Conservation (phyloP, 2,888 invertebrate genomes). For the Pasiphila rectangulata region DNA sequence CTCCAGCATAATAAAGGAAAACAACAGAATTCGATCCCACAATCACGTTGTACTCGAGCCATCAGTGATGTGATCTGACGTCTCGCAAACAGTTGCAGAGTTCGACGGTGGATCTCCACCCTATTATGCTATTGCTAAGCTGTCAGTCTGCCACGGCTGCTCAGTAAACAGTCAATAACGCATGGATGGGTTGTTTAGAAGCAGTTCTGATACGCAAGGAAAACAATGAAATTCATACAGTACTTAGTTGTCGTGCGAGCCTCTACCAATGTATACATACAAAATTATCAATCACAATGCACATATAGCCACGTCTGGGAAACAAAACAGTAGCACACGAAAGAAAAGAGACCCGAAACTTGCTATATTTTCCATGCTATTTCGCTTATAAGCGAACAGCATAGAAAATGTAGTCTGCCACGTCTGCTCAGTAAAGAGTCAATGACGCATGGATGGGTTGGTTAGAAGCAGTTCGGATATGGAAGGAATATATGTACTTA, state of each 20-base stretch:
- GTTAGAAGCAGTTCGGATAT: slow-evolving; percentile 1
- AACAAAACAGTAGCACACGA: too few species aligned
- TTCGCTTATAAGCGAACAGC: too few species aligned
- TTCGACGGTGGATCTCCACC: slow-evolving; percentile 14
- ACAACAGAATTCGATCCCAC: not conserved
- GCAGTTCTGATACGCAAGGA: slow-evolving; percentile 1
- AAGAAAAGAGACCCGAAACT: too few species aligned
- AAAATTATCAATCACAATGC: too few species aligned
- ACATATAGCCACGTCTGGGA: too few species aligned
- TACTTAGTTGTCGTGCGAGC: too few species aligned
- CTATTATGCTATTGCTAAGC: slow-evolving; percentile 40
- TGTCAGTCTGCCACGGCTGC: slow-evolving; percentile 36
- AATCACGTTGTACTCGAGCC: slow-evolving; percentile 3
- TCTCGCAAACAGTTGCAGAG: slow-evolving; percentile 9
- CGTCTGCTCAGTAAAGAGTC: slow-evolving; percentile 24
- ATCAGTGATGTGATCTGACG: slow-evolving; percentile 11
- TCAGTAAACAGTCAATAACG: slow-evolving; percentile 18
- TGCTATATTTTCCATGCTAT: too few species aligned
- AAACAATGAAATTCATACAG: not conserved
- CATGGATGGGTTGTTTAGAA: slow-evolving; percentile 4
- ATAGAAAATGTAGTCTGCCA: too few species aligned
- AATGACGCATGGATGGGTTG: slow-evolving; percentile 8
- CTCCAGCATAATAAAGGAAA: not conserved
- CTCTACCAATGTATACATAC: too few species aligned
- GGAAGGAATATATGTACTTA: not conserved